phyloP scores from a whole-genome alignment of 2,113 vertebrate species.

The Callipepla californica region DNA sequence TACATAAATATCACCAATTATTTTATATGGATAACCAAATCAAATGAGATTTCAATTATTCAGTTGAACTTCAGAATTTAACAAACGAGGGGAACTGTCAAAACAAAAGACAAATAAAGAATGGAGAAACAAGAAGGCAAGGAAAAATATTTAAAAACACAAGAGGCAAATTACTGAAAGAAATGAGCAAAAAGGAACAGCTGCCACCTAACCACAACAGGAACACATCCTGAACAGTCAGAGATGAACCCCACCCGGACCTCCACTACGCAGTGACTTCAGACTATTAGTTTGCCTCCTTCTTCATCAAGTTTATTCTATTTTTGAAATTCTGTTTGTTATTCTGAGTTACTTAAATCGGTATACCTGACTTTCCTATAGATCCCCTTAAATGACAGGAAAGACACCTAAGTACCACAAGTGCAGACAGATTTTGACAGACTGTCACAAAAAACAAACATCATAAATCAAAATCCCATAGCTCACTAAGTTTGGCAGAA shows the following conservation, averaged over 20 bases:
- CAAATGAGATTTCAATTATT: constrained; percentile 20
- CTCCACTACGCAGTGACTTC: background rate
- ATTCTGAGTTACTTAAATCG: background rate
- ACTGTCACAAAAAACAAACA: background rate
- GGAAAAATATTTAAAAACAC: background rate
- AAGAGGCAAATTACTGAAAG: background rate
- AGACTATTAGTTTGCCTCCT: background rate
- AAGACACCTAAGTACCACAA: background rate
- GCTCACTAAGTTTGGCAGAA: background rate
- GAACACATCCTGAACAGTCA: background rate
- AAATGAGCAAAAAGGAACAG: background rate
- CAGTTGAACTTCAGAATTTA: background rate
- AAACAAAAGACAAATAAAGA: background rate
- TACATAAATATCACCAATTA: background rate
- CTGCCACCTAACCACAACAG: background rate
- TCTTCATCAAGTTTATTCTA: background rate
- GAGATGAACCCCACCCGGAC: background rate
- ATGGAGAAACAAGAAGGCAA: background rate
- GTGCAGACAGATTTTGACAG: background rate
- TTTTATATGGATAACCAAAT: background rate
- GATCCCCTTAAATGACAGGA: background rate
- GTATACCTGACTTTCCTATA: background rate
- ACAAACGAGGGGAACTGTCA: background rate
- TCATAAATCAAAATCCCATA: background rate
- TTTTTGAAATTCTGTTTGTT: background rate